Evolutionary conservation across 1,140 invertebrate species (phyloP), one percentile per base, ranked within the genome.

Genomic region (Calephelis nemesis): DNA sequence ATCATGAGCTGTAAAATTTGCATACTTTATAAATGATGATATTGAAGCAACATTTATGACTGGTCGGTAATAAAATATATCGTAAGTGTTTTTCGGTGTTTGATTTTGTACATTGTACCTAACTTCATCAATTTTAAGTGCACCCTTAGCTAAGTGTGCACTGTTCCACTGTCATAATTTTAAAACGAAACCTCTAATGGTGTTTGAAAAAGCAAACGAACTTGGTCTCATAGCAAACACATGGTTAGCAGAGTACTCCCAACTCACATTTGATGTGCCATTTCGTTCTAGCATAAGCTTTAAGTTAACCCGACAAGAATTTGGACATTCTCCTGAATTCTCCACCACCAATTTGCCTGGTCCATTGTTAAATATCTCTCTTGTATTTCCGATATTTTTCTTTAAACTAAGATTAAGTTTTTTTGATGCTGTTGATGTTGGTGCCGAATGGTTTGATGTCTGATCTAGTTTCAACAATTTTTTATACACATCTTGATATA

Each of bases 131-230:
- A 88, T 82, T 82, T 91, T 90, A 39, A 84, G 88, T 83, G 85
- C 82, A 87, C 84, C 87, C 77, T 90, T 90, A 63, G 85, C 82
- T 30, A 84, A 68, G 81, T 88, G 88, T 85, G 86, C 90, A 84
- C 88, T 91, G 68, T 93, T 93, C 95, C 95, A 96, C 75, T 95
- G 94, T 96, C 96, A 96, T 83, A 96, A 95, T 91, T 97, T 96
- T 54, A 97, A 87, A 30, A 95, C 94, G 89, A 96, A 96, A 0
- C 96, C 96, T 40, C 93, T 92, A 52, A 95, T 93, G 4, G 92
- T 90, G 70, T 94, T 94, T 54, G 92, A 87, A 69, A 95, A 94
- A 13, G 92, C 87, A 78, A 95, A 93, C n/a, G 94, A 92, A 10
- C 93, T 94, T 0, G 95, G 95, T 60, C 92, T 93, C 90, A 95